These are phyloP conservation scores for Fulmarus glacialis DNA, from an alignment of 2,113 vertebrate genomes.

Conservation along the genomic window DNA sequence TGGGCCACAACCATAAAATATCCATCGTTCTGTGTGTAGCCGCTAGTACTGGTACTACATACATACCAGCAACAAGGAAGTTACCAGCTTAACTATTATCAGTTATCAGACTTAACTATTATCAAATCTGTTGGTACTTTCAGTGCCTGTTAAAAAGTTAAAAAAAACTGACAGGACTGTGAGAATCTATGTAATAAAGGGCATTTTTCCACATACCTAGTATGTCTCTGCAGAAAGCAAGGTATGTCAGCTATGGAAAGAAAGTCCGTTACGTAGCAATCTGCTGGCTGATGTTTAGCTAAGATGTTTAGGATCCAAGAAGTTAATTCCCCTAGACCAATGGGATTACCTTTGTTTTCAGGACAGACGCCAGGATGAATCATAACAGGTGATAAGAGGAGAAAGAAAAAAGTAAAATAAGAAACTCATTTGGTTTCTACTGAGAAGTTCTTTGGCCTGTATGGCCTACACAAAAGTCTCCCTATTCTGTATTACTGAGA, in stretches of 20 bases:
- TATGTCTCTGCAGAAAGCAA: not conserved
- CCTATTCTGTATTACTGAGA: not conserved
- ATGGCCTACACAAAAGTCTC: not conserved
- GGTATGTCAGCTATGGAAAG: not conserved
- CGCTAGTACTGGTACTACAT: not conserved
- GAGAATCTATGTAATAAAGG: not conserved
- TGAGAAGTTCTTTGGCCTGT: not conserved
- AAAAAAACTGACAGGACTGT: rapidly evolving
- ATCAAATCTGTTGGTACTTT: not conserved
- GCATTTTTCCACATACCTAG: not conserved
- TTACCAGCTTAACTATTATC: not conserved
- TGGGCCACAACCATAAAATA: not conserved
- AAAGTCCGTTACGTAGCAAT: not conserved
- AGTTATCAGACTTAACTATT: not conserved
- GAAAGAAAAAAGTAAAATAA: not conserved
- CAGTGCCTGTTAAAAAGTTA: not conserved
- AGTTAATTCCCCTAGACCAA: not conserved
- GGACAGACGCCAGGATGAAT: not conserved
- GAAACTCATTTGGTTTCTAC: not conserved
- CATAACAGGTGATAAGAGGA: not conserved
- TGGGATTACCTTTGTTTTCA: not conserved
- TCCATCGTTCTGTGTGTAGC: not conserved
- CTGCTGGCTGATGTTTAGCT: not conserved
- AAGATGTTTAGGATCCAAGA: not conserved
- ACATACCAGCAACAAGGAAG: not conserved